Percentiles rank a stretch among this genome's conserved stretches.
phyloP scores from a whole-genome alignment of 2,888 invertebrate species.

The Mimas tiliae region DNA sequence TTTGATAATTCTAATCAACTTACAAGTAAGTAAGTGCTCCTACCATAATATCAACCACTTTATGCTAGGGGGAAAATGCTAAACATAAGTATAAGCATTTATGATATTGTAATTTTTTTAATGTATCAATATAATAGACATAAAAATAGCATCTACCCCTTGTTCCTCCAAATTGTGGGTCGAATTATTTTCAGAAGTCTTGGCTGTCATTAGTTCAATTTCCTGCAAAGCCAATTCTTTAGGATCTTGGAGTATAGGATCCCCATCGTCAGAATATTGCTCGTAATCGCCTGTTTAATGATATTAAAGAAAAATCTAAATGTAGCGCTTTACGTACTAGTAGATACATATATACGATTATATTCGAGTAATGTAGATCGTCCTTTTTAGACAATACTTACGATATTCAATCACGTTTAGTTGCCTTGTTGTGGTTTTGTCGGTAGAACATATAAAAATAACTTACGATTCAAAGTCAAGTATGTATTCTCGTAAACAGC shows the following conservation, averaged over 20 bases:
- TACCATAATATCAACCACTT: no score
- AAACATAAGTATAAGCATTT: no score
- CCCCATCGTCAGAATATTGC: constrained; percentile 66
- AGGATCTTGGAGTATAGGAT: constrained; percentile 64
- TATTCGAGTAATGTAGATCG: neutral
- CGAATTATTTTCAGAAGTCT: constrained; percentile 52
- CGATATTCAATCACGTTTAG: constrained; percentile 5
- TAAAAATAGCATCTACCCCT: no score
- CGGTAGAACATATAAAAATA: neutral
- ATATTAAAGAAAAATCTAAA: constrained; percentile 9
- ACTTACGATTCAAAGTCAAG: constrained; percentile 71
- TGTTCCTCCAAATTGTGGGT: constrained; percentile 32
- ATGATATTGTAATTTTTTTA: no score
- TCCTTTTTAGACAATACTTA: neutral
- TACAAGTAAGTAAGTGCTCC: no score
- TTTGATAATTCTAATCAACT: no score
- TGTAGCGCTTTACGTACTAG: neutral
- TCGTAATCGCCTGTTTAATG: constrained; percentile 68
- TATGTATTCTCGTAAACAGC: constrained; percentile 61
- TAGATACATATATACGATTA: neutral
- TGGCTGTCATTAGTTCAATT: constrained; percentile 61
- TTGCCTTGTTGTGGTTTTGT: constrained; percentile 6
- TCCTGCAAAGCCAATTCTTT: constrained; percentile 68
- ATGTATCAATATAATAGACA: no score
- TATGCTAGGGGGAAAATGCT: no score